These are phyloP conservation scores for Coptodon bakossiorum DNA, from an alignment of 2,113 vertebrate species.

Conservation along the genomic window DNA sequence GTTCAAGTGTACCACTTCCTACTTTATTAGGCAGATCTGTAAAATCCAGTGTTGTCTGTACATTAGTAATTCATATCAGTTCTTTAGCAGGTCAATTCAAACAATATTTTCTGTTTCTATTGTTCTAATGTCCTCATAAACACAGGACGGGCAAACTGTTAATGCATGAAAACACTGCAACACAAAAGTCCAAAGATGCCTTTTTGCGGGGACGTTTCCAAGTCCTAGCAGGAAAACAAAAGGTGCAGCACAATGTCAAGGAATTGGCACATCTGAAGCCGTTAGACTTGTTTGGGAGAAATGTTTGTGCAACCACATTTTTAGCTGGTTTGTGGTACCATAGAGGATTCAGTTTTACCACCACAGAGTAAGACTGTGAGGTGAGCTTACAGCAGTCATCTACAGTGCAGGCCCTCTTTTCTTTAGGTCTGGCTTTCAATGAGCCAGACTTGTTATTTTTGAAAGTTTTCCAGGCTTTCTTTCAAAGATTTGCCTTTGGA, in stretches of 20 bases:
- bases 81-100: not conserved
- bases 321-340: not conserved
- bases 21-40: not conserved
- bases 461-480: not conserved
- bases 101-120: not conserved
- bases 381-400: not conserved
- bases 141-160: not conserved
- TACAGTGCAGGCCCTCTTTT: not conserved
- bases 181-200: not conserved
- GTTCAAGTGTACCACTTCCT: not conserved
- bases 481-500: not conserved
- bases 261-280: not conserved
- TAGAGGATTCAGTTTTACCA: not conserved
- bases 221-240: not conserved
- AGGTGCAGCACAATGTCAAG: not conserved
- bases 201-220: accelerated
- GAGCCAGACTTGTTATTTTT: not conserved
- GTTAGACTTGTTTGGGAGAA: not conserved
- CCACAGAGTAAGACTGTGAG: not conserved
- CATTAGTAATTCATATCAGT: not conserved
- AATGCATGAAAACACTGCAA: not conserved
- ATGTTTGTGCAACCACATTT: not conserved
- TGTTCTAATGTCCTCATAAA: not conserved
- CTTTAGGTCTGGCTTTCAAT: not conserved
- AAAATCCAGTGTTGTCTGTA: not conserved